Evolutionary conservation across 1,140 invertebrate genomes (phyloP), one percentile per base, ranked within the genome.

Genomic region (Neodiprion fabricii): DNA sequence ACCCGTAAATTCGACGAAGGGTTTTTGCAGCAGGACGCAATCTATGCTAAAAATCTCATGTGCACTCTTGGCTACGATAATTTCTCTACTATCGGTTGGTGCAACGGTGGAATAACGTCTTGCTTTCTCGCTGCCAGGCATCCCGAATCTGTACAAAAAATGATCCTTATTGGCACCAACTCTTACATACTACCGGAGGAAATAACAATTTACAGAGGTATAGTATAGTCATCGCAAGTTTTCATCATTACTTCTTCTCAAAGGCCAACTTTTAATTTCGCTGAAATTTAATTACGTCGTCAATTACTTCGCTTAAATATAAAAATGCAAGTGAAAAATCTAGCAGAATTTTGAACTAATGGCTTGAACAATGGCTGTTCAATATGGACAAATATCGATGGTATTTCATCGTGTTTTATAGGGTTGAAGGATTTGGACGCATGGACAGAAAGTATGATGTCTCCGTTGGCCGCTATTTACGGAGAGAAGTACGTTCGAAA

Each of bases 151-250:
- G 89, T 96, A 0, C 85, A 92, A 10, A 95, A 94, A 78, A 81
- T 95, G n/a, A 91, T 96, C 1, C 88, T 95, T 50, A 96, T 94
- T 93, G 95, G 95, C 17, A 89, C 91, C 1, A 95, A 94, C 81
- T 90, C 94, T 14, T 95, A 93, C 83, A 84, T 96, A 12, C 86
- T 92, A 48, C 89, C 91, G 8, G 85, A 91, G 66, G 95, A 96
- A 80, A 82, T 94, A 10, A 86, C 92, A 78, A 75, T 89, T 8
- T 93, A 92, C 81, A 89, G 93, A 84, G 76, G 84, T 90, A 83
- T 74, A 77, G 75, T 21, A 21, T 21, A 21, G 17, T 21, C 17
- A 21, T 21, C 17, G 17, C 0, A 21, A 14, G 17, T 21, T 21
- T 21, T 21, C 17, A 21, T 21, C 17, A 21, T 21, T 21, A 21